Percentiles rank a stretch among this genome's conserved stretches.
These are phyloP conservation scores for Siniperca obscura DNA, from an alignment of 2,797 vertebrate species.

Conservation along the genomic window DNA sequence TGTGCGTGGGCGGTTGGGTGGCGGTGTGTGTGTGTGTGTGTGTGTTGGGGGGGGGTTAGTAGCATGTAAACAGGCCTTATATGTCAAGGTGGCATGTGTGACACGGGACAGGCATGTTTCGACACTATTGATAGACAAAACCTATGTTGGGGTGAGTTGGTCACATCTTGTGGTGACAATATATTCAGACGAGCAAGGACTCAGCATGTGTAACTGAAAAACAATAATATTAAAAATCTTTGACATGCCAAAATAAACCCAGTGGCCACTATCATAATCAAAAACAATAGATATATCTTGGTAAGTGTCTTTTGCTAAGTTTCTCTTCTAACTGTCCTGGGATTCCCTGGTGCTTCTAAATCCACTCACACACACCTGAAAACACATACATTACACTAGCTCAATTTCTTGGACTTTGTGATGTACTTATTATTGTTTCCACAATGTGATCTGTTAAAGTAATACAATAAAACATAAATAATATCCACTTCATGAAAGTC, in stretches of 20 bases:
- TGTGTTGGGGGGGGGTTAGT: constrained; percentile 1
- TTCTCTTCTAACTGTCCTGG: neutral
- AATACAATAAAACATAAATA: neutral
- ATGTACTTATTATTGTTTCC: neutral
- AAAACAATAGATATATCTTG: neutral
- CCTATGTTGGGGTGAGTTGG: neutral
- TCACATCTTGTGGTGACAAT: neutral
- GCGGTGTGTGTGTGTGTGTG: constrained; percentile 2
- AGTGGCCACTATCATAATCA: neutral
- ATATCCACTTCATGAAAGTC: too few relatives aligned
- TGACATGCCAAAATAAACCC: neutral
- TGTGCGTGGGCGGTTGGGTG: constrained; percentile 50
- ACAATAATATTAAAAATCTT: neutral
- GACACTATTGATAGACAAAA: constrained; percentile 39
- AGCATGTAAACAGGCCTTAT: constrained; percentile 68
- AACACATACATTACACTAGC: neutral
- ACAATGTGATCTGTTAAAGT: neutral
- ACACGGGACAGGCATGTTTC: constrained; percentile 65
- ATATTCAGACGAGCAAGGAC: neutral
- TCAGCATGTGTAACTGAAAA: neutral
- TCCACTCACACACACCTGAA: neutral
- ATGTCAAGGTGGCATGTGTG: constrained; percentile 75
- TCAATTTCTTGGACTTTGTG: neutral
- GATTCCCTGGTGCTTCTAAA: neutral
- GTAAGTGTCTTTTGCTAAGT: neutral